A percentile compares a stretch with the other conserved stretches of the same genome.
phyloP scores from a whole-genome alignment of 1,140 invertebrate genomes.

The Bradysia coprophila region DNA sequence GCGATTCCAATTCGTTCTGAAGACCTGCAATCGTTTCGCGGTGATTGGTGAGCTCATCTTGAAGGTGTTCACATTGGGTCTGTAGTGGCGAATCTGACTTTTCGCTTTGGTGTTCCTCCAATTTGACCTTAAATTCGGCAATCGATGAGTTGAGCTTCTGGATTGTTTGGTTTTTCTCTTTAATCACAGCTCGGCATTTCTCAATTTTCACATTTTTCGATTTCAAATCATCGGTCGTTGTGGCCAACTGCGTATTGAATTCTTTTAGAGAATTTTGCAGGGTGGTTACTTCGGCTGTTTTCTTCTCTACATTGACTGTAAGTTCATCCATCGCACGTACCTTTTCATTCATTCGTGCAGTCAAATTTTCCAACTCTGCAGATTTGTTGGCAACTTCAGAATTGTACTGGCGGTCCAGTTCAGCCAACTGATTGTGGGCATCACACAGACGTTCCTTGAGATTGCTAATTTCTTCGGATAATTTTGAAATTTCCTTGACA shows the following conservation, averaged over 20 bases:
- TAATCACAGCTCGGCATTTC: constrained; percentile 23
- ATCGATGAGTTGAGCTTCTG: constrained; percentile 10
- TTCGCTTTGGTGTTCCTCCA: constrained; percentile 10
- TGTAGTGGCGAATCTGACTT: constrained; percentile 8
- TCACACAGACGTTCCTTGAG: too few species aligned
- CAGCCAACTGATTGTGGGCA: too few species aligned
- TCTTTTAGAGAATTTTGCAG: not conserved
- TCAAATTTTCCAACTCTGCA: not conserved
- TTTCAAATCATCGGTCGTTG: constrained; percentile 9
- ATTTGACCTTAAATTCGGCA: constrained; percentile 17
- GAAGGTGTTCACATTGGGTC: not conserved
- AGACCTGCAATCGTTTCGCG: not conserved
- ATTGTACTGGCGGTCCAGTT: constrained; percentile 4
- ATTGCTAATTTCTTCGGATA: not conserved
- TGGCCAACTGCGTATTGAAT: not conserved
- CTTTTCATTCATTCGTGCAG: not conserved
- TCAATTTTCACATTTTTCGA: constrained; percentile 15
- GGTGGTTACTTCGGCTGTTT: not conserved
- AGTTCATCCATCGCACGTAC: not conserved
- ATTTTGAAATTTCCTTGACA: not conserved
- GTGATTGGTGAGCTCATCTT: not conserved
- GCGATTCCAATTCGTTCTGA: constrained; percentile 25
- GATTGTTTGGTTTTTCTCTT: constrained; percentile 16
- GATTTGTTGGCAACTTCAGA: not conserved
- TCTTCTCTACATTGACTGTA: not conserved